These are phyloP conservation scores for Otolemur crassicaudatus DNA, from an alignment of 2,797 vertebrate species.

Conservation along the genomic window DNA sequence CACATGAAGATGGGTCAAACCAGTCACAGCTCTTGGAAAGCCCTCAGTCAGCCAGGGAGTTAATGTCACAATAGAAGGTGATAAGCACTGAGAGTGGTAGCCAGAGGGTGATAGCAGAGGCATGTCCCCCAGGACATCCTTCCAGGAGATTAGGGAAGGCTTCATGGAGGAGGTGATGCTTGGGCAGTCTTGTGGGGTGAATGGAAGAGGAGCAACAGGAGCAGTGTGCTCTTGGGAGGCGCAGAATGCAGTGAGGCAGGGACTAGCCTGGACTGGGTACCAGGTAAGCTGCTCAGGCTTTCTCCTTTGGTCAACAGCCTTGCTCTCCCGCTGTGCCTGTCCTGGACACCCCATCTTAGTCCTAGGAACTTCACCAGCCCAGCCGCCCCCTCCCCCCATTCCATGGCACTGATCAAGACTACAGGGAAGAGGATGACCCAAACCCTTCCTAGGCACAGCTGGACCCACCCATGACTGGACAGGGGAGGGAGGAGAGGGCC, in stretches of 20 bases:
- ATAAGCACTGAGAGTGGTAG: neutral
- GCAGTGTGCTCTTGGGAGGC: neutral
- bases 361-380: neutral
- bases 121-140: neutral
- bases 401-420: neutral
- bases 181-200: neutral
- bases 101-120: neutral
- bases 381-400: accelerated
- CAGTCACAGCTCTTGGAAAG: neutral
- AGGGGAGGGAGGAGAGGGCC: neutral
- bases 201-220: neutral
- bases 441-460: neutral
- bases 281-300: neutral
- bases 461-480: neutral
- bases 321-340: neutral
- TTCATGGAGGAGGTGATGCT: neutral
- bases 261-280: neutral
- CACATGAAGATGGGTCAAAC: neutral
- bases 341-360: neutral
- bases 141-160: neutral
- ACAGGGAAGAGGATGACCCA: neutral
- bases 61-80: neutral
- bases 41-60: neutral
- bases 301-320: neutral
- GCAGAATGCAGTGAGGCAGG: accelerated